These are phyloP conservation scores for Onthophagus sagittarius DNA, from an alignment of 2,888 invertebrate genomes.

Conservation along the genomic window DNA sequence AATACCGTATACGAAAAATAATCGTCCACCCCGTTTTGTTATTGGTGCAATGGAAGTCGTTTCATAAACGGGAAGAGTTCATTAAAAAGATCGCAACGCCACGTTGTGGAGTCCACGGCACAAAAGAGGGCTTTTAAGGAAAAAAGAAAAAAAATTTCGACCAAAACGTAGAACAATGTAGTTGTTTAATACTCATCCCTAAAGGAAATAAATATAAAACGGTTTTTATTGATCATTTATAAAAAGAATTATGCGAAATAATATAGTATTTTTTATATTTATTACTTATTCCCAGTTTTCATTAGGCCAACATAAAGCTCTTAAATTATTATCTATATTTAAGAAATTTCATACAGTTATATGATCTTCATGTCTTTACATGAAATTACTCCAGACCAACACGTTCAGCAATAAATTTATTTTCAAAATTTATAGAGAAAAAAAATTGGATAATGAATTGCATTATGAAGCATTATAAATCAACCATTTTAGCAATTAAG, in stretches of 20 bases:
- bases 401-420: no score
- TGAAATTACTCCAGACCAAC: no score
- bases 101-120: neutral
- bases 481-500: no score
- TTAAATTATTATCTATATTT: no score
- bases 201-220: neutral
- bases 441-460: no score
- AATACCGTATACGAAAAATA: neutral
- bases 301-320: no score
- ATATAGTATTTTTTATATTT: no score
- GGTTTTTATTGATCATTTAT: neutral
- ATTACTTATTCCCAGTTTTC: no score
- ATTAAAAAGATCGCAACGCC: conserved; percentile 5
- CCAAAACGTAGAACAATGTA: neutral
- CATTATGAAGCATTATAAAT: no score
- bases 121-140: neutral
- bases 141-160: neutral
- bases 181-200: neutral
- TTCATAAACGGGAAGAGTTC: conserved; percentile 1
- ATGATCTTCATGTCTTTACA: no score
- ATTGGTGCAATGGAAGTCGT: conserved; percentile 1
- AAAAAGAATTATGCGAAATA: neutral
- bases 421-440: no score
- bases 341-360: no score
- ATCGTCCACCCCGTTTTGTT: neutral